phyloP scores from a whole-genome alignment of 2,888 invertebrate species.

The Drosophila macrothrix region DNA sequence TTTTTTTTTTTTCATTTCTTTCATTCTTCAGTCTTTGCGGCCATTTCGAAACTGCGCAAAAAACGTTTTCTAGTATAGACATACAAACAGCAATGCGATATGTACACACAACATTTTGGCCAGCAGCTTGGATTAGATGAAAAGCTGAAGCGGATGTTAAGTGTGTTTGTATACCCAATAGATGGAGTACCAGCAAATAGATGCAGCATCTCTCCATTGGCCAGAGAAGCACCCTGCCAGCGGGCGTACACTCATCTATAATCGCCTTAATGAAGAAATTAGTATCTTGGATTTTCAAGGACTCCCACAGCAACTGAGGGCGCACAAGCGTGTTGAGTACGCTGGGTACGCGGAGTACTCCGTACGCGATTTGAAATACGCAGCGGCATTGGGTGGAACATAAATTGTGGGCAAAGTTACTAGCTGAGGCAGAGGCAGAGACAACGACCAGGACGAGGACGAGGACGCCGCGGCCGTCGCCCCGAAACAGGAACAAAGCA shows the following conservation, averaged over 20 bases:
- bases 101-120: constrained; percentile 4
- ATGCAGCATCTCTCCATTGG: constrained; percentile 4
- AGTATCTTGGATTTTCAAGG: constrained; percentile 31
- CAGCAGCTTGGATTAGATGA: constrained; percentile 31
- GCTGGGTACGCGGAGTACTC: constrained; percentile 21
- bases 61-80: constrained; percentile 42
- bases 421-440: constrained; percentile 29
- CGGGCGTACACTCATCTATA: constrained; percentile 6
- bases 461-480: constrained; percentile 66
- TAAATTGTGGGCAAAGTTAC: constrained; percentile 30
- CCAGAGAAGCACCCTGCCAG: constrained; percentile 51
- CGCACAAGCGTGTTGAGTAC: constrained; percentile 18
- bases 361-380: constrained; percentile 37
- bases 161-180: constrained; percentile 20
- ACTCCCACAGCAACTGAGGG: constrained; percentile 39
- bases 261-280: constrained; percentile 17
- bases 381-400: constrained; percentile 49
- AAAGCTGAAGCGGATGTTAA: constrained; percentile 38
- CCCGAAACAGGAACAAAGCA: constrained; percentile 75
- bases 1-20: constrained; percentile 33
- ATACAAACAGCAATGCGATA: constrained; percentile 14
- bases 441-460: constrained; percentile 24
- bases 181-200: constrained; percentile 20
- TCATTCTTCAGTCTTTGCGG: constrained; percentile 51
- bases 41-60: constrained; percentile 79